Conservation (phyloP, 2,888 invertebrate genomes). For the Clanis bilineata region DNA sequence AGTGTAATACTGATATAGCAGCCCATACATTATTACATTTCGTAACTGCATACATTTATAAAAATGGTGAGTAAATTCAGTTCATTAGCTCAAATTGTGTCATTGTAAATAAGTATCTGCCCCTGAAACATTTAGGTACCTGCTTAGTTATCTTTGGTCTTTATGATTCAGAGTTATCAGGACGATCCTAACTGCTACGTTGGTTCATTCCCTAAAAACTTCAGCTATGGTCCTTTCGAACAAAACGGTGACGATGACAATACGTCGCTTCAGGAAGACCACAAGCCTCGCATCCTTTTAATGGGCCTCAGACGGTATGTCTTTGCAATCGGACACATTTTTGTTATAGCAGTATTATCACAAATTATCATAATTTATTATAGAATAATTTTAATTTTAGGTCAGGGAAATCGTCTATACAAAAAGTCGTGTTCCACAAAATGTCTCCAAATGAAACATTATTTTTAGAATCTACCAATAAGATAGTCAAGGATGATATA, state of each 20-base stretch:
- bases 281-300: conserved; percentile 95
- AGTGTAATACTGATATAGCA: too few species aligned
- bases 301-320: conserved; percentile 95
- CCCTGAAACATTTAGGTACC: neutral
- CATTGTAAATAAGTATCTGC: neutral
- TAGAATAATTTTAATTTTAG: conserved; percentile 77
- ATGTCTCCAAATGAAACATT: conserved; percentile 99
- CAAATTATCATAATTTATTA: neutral
- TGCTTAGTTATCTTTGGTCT: conserved; percentile 15
- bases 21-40: neutral
- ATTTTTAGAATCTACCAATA: conserved; percentile 98
- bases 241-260: conserved; percentile 87
- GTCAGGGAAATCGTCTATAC: conserved; percentile 99
- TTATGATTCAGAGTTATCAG: conserved; percentile 53
- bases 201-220: conserved; percentile 93
- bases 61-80: conserved; percentile 10
- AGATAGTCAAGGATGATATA: conserved; percentile 99
- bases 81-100: neutral
- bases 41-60: neutral
- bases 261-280: conserved; percentile 85
- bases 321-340: neutral
- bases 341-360: neutral
- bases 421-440: conserved; percentile 99
- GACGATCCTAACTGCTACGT: conserved; percentile 81
- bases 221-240: conserved; percentile 94